Percentiles rank a stretch among this genome's conserved stretches.
phyloP scores from a whole-genome alignment of 2,888 invertebrate genomes.

The Pomacea canaliculata region DNA sequence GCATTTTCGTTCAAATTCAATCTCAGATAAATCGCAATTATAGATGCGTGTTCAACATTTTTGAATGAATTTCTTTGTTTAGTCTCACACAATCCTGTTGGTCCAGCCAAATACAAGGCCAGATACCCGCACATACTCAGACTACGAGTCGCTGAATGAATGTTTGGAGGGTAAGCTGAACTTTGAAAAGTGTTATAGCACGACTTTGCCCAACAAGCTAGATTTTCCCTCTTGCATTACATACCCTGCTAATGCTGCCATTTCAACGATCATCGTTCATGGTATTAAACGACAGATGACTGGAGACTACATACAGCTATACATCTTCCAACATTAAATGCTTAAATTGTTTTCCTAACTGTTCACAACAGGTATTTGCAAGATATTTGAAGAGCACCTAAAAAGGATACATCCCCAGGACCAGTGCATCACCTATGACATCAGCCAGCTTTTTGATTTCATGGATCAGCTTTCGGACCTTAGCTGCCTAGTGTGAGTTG shows the following conservation, averaged over 20 bases:
- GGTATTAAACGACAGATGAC: no score
- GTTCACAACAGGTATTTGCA: constrained; percentile 82
- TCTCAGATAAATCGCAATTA: no score
- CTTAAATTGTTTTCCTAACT: no score
- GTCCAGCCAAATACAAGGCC: constrained; percentile 94
- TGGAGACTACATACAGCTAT: no score
- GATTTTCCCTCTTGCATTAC: no score
- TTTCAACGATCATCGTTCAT: no score
- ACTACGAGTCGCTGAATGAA: constrained; percentile 97
- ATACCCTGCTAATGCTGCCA: no score
- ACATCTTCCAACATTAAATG: no score
- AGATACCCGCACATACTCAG: constrained; percentile 96
- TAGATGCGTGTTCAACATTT: no score
- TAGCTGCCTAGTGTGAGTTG: constrained; percentile 88
- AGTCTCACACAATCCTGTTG: constrained; percentile 87
- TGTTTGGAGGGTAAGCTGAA: constrained; percentile 88
- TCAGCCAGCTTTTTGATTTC: constrained; percentile 97
- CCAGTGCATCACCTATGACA: constrained; percentile 97
- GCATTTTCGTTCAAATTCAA: no score
- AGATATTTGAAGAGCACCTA: constrained; percentile 98
- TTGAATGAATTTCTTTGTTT: constrained; percentile 37
- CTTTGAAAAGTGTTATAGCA: background rate
- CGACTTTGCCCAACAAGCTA: no score
- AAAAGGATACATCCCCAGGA: constrained; percentile 95
- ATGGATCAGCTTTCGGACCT: constrained; percentile 95